Percentiles rank a stretch among this genome's conserved stretches.
Conservation (phyloP, 2,797 vertebrate species). For the Thripadectes ignobilis region DNA sequence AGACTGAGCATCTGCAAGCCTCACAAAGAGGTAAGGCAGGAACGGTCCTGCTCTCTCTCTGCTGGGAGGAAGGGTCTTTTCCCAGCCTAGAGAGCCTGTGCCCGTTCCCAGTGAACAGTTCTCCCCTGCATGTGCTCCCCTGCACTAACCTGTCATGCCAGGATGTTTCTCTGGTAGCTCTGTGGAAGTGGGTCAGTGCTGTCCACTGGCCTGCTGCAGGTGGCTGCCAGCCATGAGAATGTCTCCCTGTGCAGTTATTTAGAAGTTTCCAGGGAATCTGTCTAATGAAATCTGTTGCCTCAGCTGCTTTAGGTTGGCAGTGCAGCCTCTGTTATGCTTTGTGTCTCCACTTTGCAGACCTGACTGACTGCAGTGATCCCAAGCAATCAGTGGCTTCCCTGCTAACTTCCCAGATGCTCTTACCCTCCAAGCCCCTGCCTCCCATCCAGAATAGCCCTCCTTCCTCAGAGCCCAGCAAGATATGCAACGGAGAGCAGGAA, state of each 20-base stretch:
- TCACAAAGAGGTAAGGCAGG: constrained; percentile 36
- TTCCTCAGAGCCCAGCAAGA: background rate
- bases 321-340: background rate
- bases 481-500: background rate
- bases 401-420: constrained; percentile 42
- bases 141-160: background rate
- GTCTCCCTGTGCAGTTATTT: background rate
- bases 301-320: background rate
- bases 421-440: constrained; percentile 29
- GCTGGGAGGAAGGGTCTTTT: background rate
- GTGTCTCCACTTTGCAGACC: background rate
- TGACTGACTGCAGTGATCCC: background rate
- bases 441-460: constrained; percentile 62
- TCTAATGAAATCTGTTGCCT: background rate
- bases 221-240: background rate
- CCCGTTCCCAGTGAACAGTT: background rate
- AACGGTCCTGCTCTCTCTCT: accelerated
- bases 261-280: background rate
- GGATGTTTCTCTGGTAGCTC: background rate
- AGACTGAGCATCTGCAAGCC: constrained; percentile 35
- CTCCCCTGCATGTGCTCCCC: background rate
- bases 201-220: background rate
- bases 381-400: background rate
- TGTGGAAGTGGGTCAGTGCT: background rate
- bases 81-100: background rate